These are phyloP conservation scores for Steinernema hermaphroditum DNA, from an alignment of 2,888 invertebrate species.

Conservation along the genomic window DNA sequence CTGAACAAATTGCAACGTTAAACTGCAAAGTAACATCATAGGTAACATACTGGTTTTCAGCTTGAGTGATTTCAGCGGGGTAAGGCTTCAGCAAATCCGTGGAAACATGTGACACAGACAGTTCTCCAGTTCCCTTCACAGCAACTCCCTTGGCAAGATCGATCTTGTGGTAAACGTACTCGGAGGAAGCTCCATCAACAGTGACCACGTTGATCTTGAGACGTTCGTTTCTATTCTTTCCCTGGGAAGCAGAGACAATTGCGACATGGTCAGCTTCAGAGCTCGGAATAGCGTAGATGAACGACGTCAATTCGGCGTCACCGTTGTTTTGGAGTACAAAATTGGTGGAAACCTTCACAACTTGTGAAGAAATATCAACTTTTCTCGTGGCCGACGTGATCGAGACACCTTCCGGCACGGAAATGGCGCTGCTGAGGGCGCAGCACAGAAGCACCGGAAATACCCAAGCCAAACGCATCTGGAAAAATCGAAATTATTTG, in stretches of 20 bases:
- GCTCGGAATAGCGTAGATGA: slow-evolving; percentile 47
- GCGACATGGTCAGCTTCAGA: slow-evolving; percentile 51
- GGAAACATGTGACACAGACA: slow-evolving; percentile 75
- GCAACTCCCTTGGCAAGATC: slow-evolving; percentile 50
- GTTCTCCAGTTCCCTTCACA: slow-evolving; percentile 50
- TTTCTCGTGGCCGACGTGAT: slow-evolving; percentile 43
- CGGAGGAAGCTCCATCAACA: slow-evolving; percentile 32
- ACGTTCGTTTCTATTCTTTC: slow-evolving; percentile 44
- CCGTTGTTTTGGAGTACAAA: slow-evolving; percentile 55
- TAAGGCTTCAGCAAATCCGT: slow-evolving; percentile 78
- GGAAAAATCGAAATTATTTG: neutral
- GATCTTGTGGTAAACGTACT: slow-evolving; percentile 48
- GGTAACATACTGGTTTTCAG: slow-evolving; percentile 79
- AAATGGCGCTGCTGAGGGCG: neutral
- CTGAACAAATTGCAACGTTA: slow-evolving; percentile 36
- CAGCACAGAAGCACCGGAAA: neutral
- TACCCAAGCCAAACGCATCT: slow-evolving; percentile 18
- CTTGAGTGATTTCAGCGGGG: slow-evolving; percentile 85
- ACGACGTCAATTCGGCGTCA: slow-evolving; percentile 43
- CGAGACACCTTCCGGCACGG: slow-evolving; percentile 25
- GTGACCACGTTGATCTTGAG: slow-evolving; percentile 39
- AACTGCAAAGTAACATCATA: slow-evolving; percentile 23
- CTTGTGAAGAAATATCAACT: slow-evolving; percentile 60
- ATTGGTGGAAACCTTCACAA: slow-evolving; percentile 54
- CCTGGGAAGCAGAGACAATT: slow-evolving; percentile 45